Evolutionary conservation across 2,888 invertebrate species (phyloP).

Genomic region (Apamea crenata): DNA sequence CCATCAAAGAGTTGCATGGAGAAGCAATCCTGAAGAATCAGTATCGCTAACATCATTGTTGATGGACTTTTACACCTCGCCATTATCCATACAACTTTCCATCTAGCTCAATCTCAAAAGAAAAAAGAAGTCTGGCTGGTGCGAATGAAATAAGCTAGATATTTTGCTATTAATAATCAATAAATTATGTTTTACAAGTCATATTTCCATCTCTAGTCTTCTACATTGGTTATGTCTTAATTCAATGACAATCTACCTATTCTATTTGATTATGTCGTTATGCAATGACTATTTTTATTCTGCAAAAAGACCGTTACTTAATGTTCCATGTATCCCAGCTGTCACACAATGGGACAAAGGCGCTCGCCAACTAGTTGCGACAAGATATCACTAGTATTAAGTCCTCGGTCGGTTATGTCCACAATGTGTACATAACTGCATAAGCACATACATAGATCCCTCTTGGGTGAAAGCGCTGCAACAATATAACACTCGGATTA

Average conservation of each 20-base stretch:
- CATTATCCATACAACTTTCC: neutral
- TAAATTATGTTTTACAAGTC: neutral
- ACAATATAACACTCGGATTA: constrained; percentile 61
- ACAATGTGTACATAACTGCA: constrained; percentile 40
- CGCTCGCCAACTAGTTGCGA: constrained; percentile 28
- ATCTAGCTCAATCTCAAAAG: neutral
- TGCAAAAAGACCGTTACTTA: neutral
- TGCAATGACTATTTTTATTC: neutral
- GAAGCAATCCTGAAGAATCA: neutral
- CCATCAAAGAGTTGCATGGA: neutral
- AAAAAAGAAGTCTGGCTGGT: neutral
- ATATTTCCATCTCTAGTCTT: too few relatives aligned
- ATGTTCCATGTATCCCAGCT: neutral
- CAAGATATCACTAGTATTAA: constrained; percentile 44
- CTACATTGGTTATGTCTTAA: too few relatives aligned
- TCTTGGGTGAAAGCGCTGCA: constrained; percentile 30
- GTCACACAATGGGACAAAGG: constrained; percentile 33
- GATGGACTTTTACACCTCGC: neutral
- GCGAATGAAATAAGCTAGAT: neutral
- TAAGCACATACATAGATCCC: constrained; percentile 17
- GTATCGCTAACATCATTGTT: neutral
- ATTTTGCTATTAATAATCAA: neutral
- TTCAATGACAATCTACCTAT: neutral
- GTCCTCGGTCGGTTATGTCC: constrained; percentile 28
- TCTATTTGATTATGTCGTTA: neutral